A percentile compares a stretch with the other conserved stretches of the same genome.
These are phyloP conservation scores for Motacilla tschutschensis DNA, from an alignment of 2,113 vertebrate genomes.

Conservation along the genomic window DNA sequence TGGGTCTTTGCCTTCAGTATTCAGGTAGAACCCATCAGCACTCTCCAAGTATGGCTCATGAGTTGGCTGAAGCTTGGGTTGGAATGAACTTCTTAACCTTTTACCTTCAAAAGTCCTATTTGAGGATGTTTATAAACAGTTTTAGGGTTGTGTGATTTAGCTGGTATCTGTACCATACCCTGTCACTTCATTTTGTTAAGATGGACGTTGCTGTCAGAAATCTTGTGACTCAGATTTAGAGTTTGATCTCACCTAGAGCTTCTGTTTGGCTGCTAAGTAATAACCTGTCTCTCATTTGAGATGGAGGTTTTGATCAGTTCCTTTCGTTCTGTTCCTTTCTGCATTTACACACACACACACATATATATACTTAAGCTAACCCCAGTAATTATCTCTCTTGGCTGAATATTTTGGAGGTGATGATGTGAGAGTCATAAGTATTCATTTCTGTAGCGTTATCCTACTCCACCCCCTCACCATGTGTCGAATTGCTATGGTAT, in stretches of 20 bases:
- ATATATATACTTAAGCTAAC: constrained; percentile 29
- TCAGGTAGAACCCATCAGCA: not conserved
- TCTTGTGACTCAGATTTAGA: not conserved
- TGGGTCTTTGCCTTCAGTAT: not conserved
- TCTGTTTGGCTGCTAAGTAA: not conserved
- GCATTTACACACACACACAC: not conserved
- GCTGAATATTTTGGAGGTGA: constrained; percentile 71
- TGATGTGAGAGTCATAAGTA: constrained; percentile 71
- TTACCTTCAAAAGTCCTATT: not conserved
- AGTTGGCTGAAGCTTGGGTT: not conserved
- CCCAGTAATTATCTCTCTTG: constrained; percentile 54
- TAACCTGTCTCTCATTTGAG: not conserved
- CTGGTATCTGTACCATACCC: not conserved
- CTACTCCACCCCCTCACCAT: constrained; percentile 79
- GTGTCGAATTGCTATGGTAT: constrained; percentile 71
- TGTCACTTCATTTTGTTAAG: not conserved
- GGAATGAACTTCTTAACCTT: not conserved
- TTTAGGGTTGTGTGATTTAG: not conserved
- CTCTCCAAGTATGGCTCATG: not conserved
- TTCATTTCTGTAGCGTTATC: constrained; percentile 73
- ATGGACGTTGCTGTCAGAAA: not conserved
- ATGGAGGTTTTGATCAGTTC: not conserved
- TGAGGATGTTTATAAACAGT: not conserved
- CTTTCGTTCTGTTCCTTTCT: constrained; percentile 3
- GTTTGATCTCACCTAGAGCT: not conserved